A percentile compares a stretch with the other conserved stretches of the same genome.
phyloP scores from a whole-genome alignment of 2,888 invertebrate genomes.

The Pristionchus fissidentatus region DNA sequence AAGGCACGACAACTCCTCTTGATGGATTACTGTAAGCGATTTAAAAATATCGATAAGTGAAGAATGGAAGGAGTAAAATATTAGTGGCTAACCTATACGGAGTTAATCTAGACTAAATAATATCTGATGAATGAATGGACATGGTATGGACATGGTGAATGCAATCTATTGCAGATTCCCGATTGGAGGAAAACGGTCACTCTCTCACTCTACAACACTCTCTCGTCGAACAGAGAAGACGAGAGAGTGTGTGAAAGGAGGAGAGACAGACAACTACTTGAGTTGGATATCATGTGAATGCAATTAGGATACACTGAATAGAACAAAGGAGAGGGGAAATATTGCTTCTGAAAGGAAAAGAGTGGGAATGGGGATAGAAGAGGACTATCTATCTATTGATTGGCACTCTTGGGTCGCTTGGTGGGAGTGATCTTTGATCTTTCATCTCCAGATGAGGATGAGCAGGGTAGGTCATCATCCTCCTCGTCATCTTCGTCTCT shows the following conservation, averaged over 20 bases:
- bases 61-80: not conserved
- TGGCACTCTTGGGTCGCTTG: slow-evolving; percentile 36
- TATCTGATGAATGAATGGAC: slow-evolving; percentile 16
- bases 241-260: no score
- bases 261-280: slow-evolving; percentile 16
- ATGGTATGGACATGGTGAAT: slow-evolving; percentile 31
- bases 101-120: not conserved
- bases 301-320: not conserved
- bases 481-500: slow-evolving; percentile 7
- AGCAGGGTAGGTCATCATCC: not conserved
- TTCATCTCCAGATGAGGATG: not conserved
- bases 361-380: not conserved
- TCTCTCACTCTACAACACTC: not conserved
- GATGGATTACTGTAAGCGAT: slow-evolving; percentile 11
- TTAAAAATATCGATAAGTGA: slow-evolving; percentile 13
- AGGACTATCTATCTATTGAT: not conserved
- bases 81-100: slow-evolving; percentile 26
- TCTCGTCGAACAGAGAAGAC: not conserved
- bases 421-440: slow-evolving; percentile 3
- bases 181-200: slow-evolving; percentile 4
- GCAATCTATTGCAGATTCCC: slow-evolving; percentile 34
- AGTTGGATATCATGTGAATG: slow-evolving; percentile 8
- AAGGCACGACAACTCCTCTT: slow-evolving; percentile 13
- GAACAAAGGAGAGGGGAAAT: not conserved
- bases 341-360: not conserved